A percentile compares a stretch with the other conserved stretches of the same genome.
phyloP scores from a whole-genome alignment of 2,888 invertebrate species.

The Cremastobaeus sp. region DNA sequence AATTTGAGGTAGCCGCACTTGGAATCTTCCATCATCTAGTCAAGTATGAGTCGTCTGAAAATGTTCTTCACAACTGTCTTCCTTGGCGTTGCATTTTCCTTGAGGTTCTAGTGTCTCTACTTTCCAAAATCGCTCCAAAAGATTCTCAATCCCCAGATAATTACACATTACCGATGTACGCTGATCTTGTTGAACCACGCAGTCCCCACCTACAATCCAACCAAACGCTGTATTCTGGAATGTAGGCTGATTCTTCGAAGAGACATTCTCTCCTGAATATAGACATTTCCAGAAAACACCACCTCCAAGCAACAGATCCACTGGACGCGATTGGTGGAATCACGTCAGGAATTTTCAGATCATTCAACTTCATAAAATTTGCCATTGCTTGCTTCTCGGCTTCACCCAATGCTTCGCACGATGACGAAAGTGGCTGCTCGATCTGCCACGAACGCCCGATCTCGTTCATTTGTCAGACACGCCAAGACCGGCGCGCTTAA shows the following conservation, averaged over 20 bases:
- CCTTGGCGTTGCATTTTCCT: neutral
- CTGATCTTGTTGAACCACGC: neutral
- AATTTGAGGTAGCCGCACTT: constrained; percentile 41
- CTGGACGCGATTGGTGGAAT: constrained; percentile 4
- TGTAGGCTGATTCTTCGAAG: constrained; percentile 8
- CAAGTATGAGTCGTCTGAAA: constrained; percentile 1
- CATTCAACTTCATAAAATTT: neutral
- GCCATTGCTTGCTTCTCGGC: no score
- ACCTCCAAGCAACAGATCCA: constrained; percentile 27
- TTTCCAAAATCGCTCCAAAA: constrained; percentile 15
- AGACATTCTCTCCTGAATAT: constrained; percentile 9
- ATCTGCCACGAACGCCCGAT: no score
- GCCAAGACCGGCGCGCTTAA: no score
- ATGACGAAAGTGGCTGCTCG: no score
- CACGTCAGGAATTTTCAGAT: neutral
- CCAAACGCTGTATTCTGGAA: constrained; percentile 20
- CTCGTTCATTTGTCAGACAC: no score
- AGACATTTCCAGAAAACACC: constrained; percentile 34
- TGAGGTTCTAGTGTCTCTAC: constrained; percentile 4
- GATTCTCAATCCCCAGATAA: neutral
- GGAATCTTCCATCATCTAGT: constrained; percentile 30
- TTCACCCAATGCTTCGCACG: no score
- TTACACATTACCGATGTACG: neutral
- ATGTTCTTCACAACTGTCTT: constrained; percentile 37
- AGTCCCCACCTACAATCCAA: constrained; percentile 40